Evolutionary conservation across 2,113 vertebrate genomes (phyloP), one percentile per base, ranked within the genome.

Genomic region (Dromaius novaehollandiae): DNA sequence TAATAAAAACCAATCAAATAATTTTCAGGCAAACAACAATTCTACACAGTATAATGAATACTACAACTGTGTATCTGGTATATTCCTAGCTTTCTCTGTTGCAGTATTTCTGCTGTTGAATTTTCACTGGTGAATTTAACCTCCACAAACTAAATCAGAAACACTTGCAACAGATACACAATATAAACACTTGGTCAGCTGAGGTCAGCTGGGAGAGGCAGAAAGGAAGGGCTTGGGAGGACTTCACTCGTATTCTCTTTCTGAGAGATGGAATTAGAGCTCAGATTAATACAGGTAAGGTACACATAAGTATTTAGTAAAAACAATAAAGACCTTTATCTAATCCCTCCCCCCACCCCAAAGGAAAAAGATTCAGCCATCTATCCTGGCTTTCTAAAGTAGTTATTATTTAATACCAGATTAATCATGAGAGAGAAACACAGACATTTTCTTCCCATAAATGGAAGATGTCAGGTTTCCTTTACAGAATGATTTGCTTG

Each of bases 401-500:
- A 28, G 15, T 55, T 81, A 42, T 18, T 5, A 5, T 12, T 13
- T 66, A 74, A 73, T 16, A 46, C 8, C 38, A 58, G 26, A 32
- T 65, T 51, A 64, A 70, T 34, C 56, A 30, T 8, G 30, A 60
- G 7, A 63, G n/a, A 80, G 73, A 81, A 61, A 38, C 11, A 38
- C 32, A 36, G 25, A 22, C 26, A 3, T 70, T 36, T 48, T 80
- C 63, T 48, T 8, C 6, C 55, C 83, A 22, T 36, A 74, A 53
- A 80, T 34, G 75, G 78, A 80, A 80, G 89, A 92, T 86, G 58
- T 60, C 50, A 42, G 56, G 58, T 87, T 91, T 97, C 87, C 90
- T 75, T 64, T 82, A 50, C 14, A 66, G 70, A 74, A 86, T 56
- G 71, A 83, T 64, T 63, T 32, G 19, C 38, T 75, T 82, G 70